Evolutionary conservation across 2,113 vertebrate genomes (phyloP).

Genomic region (Xenopus laevis): DNA sequence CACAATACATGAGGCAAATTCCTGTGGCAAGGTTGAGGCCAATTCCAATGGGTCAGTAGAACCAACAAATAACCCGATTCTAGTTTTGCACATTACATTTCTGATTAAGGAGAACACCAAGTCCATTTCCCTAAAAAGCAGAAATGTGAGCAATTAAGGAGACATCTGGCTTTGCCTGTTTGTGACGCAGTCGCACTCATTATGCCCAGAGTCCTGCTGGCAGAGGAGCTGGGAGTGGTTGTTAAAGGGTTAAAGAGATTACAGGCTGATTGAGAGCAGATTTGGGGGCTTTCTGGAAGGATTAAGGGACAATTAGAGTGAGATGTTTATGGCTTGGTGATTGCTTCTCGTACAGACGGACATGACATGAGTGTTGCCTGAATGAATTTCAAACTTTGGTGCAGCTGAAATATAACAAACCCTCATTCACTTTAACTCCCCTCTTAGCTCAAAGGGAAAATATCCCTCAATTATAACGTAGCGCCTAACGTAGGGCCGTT

Average conservation of each 20-base stretch:
- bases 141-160: too few relatives aligned
- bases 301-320: conserved; percentile 31
- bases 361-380: not conserved
- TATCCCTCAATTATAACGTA: too few relatives aligned
- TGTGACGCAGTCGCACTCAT: not conserved
- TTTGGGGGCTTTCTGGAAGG: conserved; percentile 5
- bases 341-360: conserved; percentile 2
- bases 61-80: too few relatives aligned
- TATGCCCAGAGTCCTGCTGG: conserved; percentile 5
- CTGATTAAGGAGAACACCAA: too few relatives aligned
- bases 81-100: too few relatives aligned
- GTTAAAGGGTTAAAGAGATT: conserved; percentile 11
- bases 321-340: conserved; percentile 10
- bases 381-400: not conserved
- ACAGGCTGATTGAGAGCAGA: conserved; percentile 21
- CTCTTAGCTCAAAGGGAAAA: too few relatives aligned
- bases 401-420: not conserved
- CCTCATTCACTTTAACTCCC: not conserved
- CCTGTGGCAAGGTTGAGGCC: too few relatives aligned
- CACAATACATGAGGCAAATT: too few relatives aligned
- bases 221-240: not conserved
- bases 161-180: not conserved
- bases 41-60: too few relatives aligned
- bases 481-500: too few relatives aligned
- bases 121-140: too few relatives aligned